Percentiles rank a stretch among this genome's conserved stretches.
phyloP scores from a whole-genome alignment of 2,888 invertebrate species.

The Lasioglossum morio region DNA sequence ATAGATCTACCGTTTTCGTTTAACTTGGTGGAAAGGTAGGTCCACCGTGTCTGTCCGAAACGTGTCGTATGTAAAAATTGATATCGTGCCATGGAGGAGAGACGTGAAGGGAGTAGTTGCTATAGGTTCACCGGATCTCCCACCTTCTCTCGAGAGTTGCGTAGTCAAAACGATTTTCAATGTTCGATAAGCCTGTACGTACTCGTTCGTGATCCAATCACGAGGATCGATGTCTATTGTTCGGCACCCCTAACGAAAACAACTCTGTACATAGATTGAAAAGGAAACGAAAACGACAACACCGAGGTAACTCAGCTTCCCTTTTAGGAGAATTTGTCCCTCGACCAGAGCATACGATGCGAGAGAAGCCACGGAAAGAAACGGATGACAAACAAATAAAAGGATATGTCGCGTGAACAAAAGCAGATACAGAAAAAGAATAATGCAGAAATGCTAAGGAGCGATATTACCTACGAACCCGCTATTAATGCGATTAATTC shows the following conservation, averaged over 20 bases:
- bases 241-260: constrained; percentile 48
- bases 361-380: constrained; percentile 28
- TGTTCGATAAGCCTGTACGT: not conserved
- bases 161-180: not conserved
- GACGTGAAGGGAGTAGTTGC: not conserved
- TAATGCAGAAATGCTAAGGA: constrained; percentile 66
- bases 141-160: not conserved
- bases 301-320: constrained; percentile 74
- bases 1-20: not conserved
- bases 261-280: constrained; percentile 61
- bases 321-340: constrained; percentile 68
- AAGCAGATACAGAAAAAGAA: constrained; percentile 3
- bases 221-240: constrained; percentile 62
- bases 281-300: constrained; percentile 55
- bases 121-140: not conserved
- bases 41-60: not conserved
- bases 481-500: constrained; percentile 75
- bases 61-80: not conserved
- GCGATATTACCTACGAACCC: constrained; percentile 70
- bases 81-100: not conserved
- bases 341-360: constrained; percentile 58
- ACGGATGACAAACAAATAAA: constrained; percentile 37
- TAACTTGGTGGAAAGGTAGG: not conserved
- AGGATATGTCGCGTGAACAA: not conserved
- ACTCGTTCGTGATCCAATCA: constrained; percentile 68